Base-by-base conservation (phyloP, 2,797 vertebrate species). In the Sebastes iracundus region DNA sequence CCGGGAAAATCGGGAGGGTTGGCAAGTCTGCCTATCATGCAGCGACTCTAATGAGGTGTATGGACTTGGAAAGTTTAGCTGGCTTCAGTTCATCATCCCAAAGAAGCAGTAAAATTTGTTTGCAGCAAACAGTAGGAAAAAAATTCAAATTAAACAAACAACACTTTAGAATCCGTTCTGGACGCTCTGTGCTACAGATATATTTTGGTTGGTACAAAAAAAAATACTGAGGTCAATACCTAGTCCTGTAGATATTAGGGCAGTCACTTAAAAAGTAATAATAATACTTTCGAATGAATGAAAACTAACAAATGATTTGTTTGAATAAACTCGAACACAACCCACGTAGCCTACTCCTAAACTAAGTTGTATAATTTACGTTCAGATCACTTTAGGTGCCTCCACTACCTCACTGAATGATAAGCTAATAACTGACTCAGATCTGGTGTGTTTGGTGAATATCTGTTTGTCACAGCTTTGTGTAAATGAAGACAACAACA, bases 71-170 rank as follows among this genome's bases (percentile, higher is more conserved):
- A 65, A 60, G 18, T 76, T 70, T 66, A 23, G 16, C 27, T 22
- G 6, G 11, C 18, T 71, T 73, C 4, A 32, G 23, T 58, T 74
- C 32, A 72, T 77, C 27, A 16, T 68, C 61, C 42, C 22, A 72
- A 42, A 84, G 46, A 69, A 56, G 61, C 60, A 75, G 46, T 74
- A 52, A 81, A 62, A 46, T 16, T 16, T 52, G 61, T 82, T 86
- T 75, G 7, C 11, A 78, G 10, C 3, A 77, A 73, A 80, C 20
- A 27, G 12, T 32, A 35, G 38, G 35, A 55, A 75, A 56, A 58
- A 46, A 11, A 69, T 20, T 42, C 4, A 35, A 58, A 67, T 62
- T 63, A 56, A 72, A 72, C 25, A 72, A 75, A 69, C 14, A 42
- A 63, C 32, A 38, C 33, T 33, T 66, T 22, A 25, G 20, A 71